Evolutionary conservation across 1,140 invertebrate species (phyloP), one percentile per base, ranked within the genome.

Genomic region (Orchestia grillus): DNA sequence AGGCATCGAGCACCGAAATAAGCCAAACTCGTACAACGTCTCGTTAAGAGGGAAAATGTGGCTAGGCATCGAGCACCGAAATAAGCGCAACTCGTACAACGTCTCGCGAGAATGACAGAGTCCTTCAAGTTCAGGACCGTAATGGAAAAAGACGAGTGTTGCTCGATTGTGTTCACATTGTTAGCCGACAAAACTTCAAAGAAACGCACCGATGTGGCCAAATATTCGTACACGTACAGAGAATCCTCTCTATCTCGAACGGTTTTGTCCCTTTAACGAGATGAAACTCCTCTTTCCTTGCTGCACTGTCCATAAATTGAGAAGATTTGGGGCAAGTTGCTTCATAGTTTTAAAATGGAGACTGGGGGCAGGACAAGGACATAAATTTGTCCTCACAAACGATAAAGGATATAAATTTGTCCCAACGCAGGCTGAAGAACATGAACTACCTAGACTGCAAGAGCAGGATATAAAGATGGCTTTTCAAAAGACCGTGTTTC

Each of bases 391-490:
- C 62, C 62, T 36, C 62, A 77, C 62, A 15, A 77, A 77, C 62
- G 62, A 77, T 77, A 77, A 23, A 77, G 62, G 62, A 77, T 77
- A 77, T 77, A 77, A 77, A 77, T 77, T 77, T 77, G 62, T 77
- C 62, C 62, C 28, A 77, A 77, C 62, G 62, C 28, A 77, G 62
- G 62, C 3, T 53, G 1, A 77, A 77, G 62, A 36, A 77, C 62
- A 77, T 77, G 36, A 77, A 77, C 62, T 77, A 77, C 11, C 62
- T 77, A 77, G 62, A 77, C 62, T 36, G 62, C 28, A 36, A 15
- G 28, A 28, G 62, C 62, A 77, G 62, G 62, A 77, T n/a, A 23
- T 15, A 77, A 77, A 77, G 62, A 77, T 77, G 36, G 62, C 62
- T 8, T 77, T 77, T 77, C 3, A 28, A 77, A 77, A 28, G 62